A percentile compares a stretch with the other conserved stretches of the same genome.
These are phyloP conservation scores for Mythimna albipuncta DNA, from an alignment of 2,888 invertebrate species.

Conservation along the genomic window DNA sequence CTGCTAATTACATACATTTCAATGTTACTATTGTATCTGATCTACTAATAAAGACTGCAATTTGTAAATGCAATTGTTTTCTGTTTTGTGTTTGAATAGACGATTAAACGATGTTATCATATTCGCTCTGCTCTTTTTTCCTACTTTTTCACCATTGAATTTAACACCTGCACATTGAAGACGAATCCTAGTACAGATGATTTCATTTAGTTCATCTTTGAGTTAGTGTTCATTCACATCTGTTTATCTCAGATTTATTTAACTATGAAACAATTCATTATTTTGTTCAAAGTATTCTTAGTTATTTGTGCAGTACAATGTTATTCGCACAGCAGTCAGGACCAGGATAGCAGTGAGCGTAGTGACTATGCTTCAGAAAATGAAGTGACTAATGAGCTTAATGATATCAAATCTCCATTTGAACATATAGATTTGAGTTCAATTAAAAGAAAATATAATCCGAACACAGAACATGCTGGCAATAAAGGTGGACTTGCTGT, in stretches of 20 bases:
- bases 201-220: slow-evolving; percentile 9
- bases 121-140: slow-evolving; percentile 29
- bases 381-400: slow-evolving; percentile 27
- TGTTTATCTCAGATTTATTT: neutral
- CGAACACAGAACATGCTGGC: neutral
- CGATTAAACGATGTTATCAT: slow-evolving; percentile 43
- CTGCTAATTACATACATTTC: no score
- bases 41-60: neutral
- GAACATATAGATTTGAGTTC: neutral
- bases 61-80: slow-evolving; percentile 37
- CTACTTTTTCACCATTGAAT: slow-evolving; percentile 45
- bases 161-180: slow-evolving; percentile 49
- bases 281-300: slow-evolving; percentile 4
- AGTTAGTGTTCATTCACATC: slow-evolving; percentile 6
- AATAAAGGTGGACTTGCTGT: neutral
- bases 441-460: slow-evolving; percentile 14
- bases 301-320: slow-evolving; percentile 13
- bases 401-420: neutral
- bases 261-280: slow-evolving; percentile 21
- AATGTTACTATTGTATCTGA: neutral
- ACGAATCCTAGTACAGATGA: slow-evolving; percentile 15
- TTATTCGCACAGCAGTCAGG: slow-evolving; percentile 6
- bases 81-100: slow-evolving; percentile 49
- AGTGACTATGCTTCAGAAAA: slow-evolving; percentile 24
- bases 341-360: neutral